These are phyloP conservation scores for Rhaphigaster nebulosa DNA, from an alignment of 2,888 invertebrate species.

Conservation along the genomic window DNA sequence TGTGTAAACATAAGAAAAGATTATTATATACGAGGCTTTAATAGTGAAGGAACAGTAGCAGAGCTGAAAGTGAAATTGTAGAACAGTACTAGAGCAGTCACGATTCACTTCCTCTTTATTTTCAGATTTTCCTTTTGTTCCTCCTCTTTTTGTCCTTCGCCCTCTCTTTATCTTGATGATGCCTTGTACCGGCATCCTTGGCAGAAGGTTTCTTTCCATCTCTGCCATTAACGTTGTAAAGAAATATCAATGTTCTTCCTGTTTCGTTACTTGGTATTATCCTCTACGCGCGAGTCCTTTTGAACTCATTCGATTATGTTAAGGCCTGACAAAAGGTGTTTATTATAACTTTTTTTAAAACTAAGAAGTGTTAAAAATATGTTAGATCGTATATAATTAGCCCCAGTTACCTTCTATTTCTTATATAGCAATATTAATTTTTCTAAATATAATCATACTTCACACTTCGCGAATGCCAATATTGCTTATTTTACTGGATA, in stretches of 20 bases:
- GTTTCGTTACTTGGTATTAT: not conserved
- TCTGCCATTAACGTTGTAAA: constrained; percentile 3
- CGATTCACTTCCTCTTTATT: constrained; percentile 24
- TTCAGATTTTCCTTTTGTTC: constrained; percentile 29
- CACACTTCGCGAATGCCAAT: too few species aligned
- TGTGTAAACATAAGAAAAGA: not conserved
- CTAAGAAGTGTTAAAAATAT: not conserved
- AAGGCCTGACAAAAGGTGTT: not conserved
- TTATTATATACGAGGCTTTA: not conserved
- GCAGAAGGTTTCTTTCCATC: constrained; percentile 21
- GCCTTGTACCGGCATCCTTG: constrained; percentile 1
- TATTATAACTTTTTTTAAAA: not conserved
- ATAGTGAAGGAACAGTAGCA: not conserved
- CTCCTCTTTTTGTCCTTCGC: not conserved
- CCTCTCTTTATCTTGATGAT: not conserved
- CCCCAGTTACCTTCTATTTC: not conserved
- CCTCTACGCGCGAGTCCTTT: not conserved
- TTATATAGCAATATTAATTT: too few species aligned
- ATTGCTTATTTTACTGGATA: too few species aligned
- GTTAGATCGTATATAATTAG: not conserved
- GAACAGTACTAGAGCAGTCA: not conserved
- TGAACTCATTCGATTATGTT: not conserved
- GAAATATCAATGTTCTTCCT: constrained; percentile 28
- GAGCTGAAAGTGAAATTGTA: not conserved
- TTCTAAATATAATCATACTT: too few species aligned